Base-by-base conservation (phyloP, 2,113 vertebrate species). In the Pterocles gutturalis region DNA sequence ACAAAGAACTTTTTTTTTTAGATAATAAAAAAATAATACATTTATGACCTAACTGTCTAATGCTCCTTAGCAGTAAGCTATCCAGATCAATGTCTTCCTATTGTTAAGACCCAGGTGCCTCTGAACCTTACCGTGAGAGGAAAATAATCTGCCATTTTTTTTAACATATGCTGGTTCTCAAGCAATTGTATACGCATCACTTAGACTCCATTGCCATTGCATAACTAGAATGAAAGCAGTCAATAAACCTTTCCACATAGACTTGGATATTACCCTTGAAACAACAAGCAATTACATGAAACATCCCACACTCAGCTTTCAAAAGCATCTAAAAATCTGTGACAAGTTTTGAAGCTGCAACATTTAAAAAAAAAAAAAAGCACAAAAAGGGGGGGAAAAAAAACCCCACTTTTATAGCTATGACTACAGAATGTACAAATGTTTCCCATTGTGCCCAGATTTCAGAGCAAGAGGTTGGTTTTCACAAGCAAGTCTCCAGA, bases 111-210 rank as follows among this genome's bases (percentile, higher is more conserved):
- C 6, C 2, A 14, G 20, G 22, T 58, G 7, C 7, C 31, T 54
- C 46, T 61, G n/a, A 66, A 54, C 2, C 10, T 28, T n/a, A 62
- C 1, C 0, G 0, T 13, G 58, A 54, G 11, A 83, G 48, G 13
- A 54, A 82, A 71, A 82, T 13, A 38, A 84, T 11, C 21, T 48
- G 48, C 20, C 0, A 0, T 34, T 2, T 1, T 33, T 38, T 22
- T 1, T 7, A 58, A 53, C 5, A 12, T 16, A 14, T 36, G 22
- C 22, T 8, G 2, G 8, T 36, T 31, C 17, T 49, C 46, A 62
- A 66, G 5, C 6, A 65, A 48, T 18, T 84, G 8, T 9, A 22
- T 7, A 3, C 14, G 6, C 4, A 61, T 29, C 22, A 24, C 21
- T 79, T 43, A 3, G 17, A 69, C 9, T 48, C 14, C 19, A 62